Base-by-base conservation (phyloP, 2,888 invertebrate species). In the Fragum sueziense region DNA sequence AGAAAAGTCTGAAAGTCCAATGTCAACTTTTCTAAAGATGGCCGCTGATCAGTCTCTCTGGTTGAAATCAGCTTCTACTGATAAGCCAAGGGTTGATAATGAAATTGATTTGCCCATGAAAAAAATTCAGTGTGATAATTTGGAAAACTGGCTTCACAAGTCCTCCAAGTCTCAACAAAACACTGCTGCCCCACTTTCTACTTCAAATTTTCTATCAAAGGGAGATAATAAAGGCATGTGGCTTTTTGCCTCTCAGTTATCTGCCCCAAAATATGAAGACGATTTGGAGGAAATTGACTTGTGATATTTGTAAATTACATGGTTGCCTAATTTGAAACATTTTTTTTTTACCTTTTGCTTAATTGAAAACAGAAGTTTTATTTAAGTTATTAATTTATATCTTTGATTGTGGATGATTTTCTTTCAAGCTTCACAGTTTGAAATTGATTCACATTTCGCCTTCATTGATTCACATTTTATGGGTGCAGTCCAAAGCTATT, bases 11-110 rank as follows among this genome's bases (percentile, higher is more conserved):
- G 47, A 62, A 20, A 79, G 79, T 37, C 82, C 82, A 29, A 29
- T 82, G 52, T 37, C 74, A 1, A 47, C 31, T 69, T 82, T 72
- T 74, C 70, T 33, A 9, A 54, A 67, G 54, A 29, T 65, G 37
- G 72, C 76, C 57, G 7, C 65, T 25, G 51, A 74, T 22, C 4
- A 29, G 27, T 54, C 74, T 22, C 37, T 68, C 6, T 82, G 82
- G 82, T 51, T 82, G 17, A 79, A 79, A 52, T 41, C 82, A 6
- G 20, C 47, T 9, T 25, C 33, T 14, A 37, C 22, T 31, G 37
- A 34, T 57, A 52, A 25, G 11, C 27, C 52, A n/a, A 20, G 31
- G 7, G 1, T 41, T 25, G 22, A 41, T 1, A 4, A 33, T 31
- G 76, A 74, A 4, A 57, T 22, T n/a, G 37, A 37, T 27, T 41